Evolutionary conservation across 2,797 vertebrate genomes (phyloP).

Genomic region (Chrysolophus pictus): DNA sequence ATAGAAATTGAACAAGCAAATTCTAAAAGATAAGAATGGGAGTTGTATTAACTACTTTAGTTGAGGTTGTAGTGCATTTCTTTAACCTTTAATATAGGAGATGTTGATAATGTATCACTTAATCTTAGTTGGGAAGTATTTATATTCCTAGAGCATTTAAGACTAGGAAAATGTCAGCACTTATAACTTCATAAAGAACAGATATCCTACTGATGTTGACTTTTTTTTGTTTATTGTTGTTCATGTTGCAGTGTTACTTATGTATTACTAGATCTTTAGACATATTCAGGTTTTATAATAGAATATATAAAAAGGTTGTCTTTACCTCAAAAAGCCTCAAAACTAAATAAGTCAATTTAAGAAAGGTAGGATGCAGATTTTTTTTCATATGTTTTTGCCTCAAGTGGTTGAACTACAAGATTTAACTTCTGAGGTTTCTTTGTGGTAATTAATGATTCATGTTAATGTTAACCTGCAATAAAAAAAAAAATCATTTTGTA

Average conservation of each 20-base stretch:
- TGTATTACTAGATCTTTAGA: neutral
- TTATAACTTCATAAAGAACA: neutral
- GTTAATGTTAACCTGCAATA: neutral
- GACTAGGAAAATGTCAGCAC: neutral
- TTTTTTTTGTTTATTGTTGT: neutral
- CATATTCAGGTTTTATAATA: fast-evolving
- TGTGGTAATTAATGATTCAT: neutral
- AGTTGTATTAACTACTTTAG: neutral
- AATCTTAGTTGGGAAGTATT: neutral
- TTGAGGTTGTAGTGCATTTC: fast-evolving
- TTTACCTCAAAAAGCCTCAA: neutral
- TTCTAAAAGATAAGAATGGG: neutral
- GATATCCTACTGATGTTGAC: fast-evolving
- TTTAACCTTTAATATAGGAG: neutral
- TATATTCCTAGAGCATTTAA: neutral
- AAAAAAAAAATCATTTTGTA: neutral
- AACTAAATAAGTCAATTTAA: neutral
- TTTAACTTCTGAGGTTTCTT: neutral
- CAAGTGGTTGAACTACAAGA: neutral
- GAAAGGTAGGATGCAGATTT: neutral
- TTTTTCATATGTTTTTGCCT: neutral
- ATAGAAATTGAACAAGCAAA: neutral
- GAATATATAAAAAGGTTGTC: neutral
- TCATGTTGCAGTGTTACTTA: neutral
- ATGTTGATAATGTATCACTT: neutral